phyloP scores from a whole-genome alignment of 30 jellyfish, hydroid and myxozoan species.

The Morbakka virulenta region DNA sequence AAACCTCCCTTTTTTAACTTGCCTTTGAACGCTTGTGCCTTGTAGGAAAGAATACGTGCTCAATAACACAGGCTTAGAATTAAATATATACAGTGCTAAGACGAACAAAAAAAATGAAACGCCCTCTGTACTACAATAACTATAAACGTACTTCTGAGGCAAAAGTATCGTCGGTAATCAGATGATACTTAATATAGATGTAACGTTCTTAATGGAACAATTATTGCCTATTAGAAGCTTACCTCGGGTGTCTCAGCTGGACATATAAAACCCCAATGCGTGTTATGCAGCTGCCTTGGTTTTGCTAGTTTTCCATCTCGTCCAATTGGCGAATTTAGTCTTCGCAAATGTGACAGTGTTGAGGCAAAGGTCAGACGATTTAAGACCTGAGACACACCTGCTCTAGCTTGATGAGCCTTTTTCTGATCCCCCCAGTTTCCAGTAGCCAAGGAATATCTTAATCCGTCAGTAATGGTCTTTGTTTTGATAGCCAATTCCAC shows the following conservation, averaged over 20 bases:
- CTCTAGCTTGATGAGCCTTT: conserved; percentile 99
- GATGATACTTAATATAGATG: too few relatives aligned
- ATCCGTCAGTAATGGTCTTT: conserved; percentile 93
- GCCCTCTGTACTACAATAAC: too few relatives aligned
- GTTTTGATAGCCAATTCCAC: conserved; percentile 92
- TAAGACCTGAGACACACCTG: conserved; percentile 99
- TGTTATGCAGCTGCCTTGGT: conserved; percentile 99
- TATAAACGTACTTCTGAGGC: too few relatives aligned
- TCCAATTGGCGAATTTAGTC: conserved; percentile 99
- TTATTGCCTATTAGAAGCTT: too few relatives aligned
- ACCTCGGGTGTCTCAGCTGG: conserved; percentile 99
- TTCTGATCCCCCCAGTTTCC: conserved; percentile 99
- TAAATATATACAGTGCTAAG: too few relatives aligned
- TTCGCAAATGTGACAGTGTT: conserved; percentile 95
- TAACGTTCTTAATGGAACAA: too few relatives aligned
- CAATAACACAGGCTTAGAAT: too few relatives aligned
- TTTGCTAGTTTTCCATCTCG: conserved; percentile 99
- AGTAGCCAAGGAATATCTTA: conserved; percentile 98
- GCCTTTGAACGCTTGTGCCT: too few relatives aligned
- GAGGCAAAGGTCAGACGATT: conserved; percentile 98
- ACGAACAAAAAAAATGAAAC: too few relatives aligned
- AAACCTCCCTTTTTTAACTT: too few relatives aligned
- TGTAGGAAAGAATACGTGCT: too few relatives aligned
- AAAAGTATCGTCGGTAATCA: too few relatives aligned
- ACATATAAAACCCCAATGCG: conserved; percentile 99